Percentiles rank a stretch among this genome's conserved stretches.
Conservation (phyloP, 2,888 invertebrate genomes). For the Glaucopsyche alexis region DNA sequence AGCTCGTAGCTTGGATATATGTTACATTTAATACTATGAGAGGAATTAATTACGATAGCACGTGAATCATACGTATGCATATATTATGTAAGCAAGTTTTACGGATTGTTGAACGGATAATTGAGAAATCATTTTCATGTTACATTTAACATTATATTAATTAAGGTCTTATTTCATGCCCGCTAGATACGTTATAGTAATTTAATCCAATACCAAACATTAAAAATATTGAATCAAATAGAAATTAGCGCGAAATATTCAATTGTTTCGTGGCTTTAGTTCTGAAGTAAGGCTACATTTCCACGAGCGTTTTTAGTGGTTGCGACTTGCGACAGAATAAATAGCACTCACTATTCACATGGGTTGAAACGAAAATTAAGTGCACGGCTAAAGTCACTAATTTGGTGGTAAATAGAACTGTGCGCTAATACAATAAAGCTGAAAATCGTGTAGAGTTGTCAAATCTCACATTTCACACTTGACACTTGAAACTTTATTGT, state of each 20-base stretch:
- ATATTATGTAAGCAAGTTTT: too few relatives aligned
- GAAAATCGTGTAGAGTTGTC: too few relatives aligned
- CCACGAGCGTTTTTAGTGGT: too few relatives aligned
- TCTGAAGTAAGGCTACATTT: too few relatives aligned
- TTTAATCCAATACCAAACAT: not conserved
- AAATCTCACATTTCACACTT: too few relatives aligned
- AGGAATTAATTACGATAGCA: not conserved
- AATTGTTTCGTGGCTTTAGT: too few relatives aligned
- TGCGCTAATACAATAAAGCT: too few relatives aligned
- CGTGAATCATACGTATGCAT: not conserved
- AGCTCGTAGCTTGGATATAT: not conserved
- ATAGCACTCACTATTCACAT: slow-evolving; percentile 41
- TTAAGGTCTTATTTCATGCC: not conserved
- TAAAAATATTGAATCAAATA: too few relatives aligned
- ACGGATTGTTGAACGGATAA: too few relatives aligned
- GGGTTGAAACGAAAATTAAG: slow-evolving; percentile 57
- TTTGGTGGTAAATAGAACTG: slow-evolving; percentile 42
- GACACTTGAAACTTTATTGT: too few relatives aligned
- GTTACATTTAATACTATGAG: not conserved
- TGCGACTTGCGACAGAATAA: too few relatives aligned
- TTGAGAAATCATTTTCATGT: not conserved
- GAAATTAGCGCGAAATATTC: too few relatives aligned
- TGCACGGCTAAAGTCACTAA: slow-evolving; percentile 57
- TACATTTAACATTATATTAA: not conserved
- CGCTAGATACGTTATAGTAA: not conserved